A percentile compares a stretch with the other conserved stretches of the same genome.
Conservation (phyloP, 2,113 vertebrate species). For the Scatophagus argus region DNA sequence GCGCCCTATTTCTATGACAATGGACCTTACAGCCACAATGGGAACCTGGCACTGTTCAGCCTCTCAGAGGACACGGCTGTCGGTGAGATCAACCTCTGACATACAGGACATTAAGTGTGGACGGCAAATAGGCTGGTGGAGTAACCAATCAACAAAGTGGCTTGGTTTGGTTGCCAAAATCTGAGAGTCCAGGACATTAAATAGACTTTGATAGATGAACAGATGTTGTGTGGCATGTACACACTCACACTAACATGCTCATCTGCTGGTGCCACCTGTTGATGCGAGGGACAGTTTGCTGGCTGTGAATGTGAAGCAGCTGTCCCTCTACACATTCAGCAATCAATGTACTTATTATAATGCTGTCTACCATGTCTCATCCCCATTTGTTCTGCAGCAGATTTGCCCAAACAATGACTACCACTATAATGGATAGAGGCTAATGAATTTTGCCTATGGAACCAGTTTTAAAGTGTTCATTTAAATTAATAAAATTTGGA, state of each 20-base stretch:
- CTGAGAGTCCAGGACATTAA: constrained; percentile 32
- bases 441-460: not conserved
- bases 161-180: constrained; percentile 14
- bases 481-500: not conserved
- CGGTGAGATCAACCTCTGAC: constrained; percentile 84
- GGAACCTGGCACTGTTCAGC: constrained; percentile 96
- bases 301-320: constrained; percentile 44
- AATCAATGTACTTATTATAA: not conserved
- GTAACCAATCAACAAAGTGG: constrained; percentile 33
- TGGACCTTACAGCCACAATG: constrained; percentile 89
- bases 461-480: not conserved
- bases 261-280: constrained; percentile 56
- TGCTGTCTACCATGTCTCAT: constrained; percentile 1
- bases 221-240: constrained; percentile 47
- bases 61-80: constrained; percentile 93
- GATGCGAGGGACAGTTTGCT: constrained; percentile 41
- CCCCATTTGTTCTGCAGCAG: constrained; percentile 13
- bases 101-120: not conserved
- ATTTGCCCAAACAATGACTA: not conserved
- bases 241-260: constrained; percentile 29
- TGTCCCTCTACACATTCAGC: constrained; percentile 39
- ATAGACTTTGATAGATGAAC: constrained; percentile 58
- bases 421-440: not conserved
- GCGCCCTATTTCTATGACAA: constrained; percentile 97
- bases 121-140: constrained; percentile 5